A percentile compares a stretch with the other conserved stretches of the same genome.
phyloP scores from a whole-genome alignment of 2,888 invertebrate species.

The Anthrax anthrax region DNA sequence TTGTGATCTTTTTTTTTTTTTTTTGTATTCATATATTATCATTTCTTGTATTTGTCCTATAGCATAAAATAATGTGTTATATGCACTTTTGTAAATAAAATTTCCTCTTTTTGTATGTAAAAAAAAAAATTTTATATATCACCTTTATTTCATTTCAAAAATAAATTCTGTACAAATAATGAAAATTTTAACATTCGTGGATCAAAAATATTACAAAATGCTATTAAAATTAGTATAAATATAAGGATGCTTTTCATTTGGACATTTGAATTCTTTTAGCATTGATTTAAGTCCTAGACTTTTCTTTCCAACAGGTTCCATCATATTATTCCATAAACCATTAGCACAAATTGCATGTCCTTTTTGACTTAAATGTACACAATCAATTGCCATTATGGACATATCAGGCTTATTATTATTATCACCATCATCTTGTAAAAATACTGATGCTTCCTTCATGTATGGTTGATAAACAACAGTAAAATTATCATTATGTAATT shows the following conservation, averaged over 20 bases:
- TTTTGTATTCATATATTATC: no score
- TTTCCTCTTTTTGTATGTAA: conserved; percentile 1
- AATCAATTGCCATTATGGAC: conserved; percentile 14
- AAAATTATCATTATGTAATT: conserved; percentile 34
- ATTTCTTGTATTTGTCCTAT: no score
- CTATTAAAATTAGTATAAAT: conserved; percentile 26
- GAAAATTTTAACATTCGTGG: background rate
- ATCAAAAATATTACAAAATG: background rate
- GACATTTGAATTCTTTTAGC: conserved; percentile 34
- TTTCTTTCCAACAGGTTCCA: conserved; percentile 38
- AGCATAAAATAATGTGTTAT: no score
- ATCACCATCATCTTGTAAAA: background rate
- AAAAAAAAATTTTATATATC: conserved; percentile 1
- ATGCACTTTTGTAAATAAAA: conserved; percentile 6
- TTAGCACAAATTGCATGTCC: conserved; percentile 26
- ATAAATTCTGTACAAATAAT: background rate
- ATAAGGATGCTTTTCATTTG: conserved; percentile 34
- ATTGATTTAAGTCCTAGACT: conserved; percentile 21
- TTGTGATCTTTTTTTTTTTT: no score
- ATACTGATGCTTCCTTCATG: conserved; percentile 10
- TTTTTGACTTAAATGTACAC: conserved; percentile 16
- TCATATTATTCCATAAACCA: conserved; percentile 40
- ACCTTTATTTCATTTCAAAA: background rate
- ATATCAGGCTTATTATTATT: conserved; percentile 8
- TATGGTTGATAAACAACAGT: conserved; percentile 40